phyloP scores from a whole-genome alignment of 2,797 vertebrate species.

The Manis crassicaudata region DNA sequence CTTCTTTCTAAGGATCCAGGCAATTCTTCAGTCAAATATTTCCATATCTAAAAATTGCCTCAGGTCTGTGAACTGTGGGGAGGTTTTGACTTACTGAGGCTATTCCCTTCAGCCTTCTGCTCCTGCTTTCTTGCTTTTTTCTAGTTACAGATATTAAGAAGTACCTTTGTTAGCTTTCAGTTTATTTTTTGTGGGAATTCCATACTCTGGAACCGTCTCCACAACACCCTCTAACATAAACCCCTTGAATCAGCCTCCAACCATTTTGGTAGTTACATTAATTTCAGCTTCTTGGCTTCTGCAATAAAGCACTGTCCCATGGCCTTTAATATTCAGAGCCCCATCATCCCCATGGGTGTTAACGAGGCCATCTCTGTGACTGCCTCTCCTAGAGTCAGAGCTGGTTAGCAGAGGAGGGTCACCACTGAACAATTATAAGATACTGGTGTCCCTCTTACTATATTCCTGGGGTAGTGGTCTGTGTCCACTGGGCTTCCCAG shows the following conservation, averaged over 20 bases:
- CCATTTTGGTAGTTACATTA: not conserved
- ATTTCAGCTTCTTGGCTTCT: not conserved
- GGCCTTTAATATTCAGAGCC: not conserved
- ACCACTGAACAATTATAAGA: not conserved
- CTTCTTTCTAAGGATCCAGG: not conserved
- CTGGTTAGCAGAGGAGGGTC: not conserved
- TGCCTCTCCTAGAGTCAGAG: not conserved
- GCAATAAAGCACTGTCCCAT: not conserved
- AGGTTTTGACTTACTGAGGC: not conserved
- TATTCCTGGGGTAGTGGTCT: not conserved
- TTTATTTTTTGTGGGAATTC: not conserved
- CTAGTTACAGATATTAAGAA: not conserved
- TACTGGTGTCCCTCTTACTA: not conserved
- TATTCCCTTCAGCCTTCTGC: not conserved
- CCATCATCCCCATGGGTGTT: not conserved
- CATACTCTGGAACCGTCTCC: not conserved
- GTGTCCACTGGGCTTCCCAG: not conserved
- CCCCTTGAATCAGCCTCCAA: not conserved
- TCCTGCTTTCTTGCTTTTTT: not conserved
- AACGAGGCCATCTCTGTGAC: not conserved
- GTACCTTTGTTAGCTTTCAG: not conserved
- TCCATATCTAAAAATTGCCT: not conserved
- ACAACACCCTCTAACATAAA: not conserved
- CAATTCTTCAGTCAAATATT: not conserved
- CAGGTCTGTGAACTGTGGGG: not conserved